These are phyloP conservation scores for Acromyrmex heyeri DNA, from an alignment of 1,140 invertebrate genomes.

Conservation along the genomic window DNA sequence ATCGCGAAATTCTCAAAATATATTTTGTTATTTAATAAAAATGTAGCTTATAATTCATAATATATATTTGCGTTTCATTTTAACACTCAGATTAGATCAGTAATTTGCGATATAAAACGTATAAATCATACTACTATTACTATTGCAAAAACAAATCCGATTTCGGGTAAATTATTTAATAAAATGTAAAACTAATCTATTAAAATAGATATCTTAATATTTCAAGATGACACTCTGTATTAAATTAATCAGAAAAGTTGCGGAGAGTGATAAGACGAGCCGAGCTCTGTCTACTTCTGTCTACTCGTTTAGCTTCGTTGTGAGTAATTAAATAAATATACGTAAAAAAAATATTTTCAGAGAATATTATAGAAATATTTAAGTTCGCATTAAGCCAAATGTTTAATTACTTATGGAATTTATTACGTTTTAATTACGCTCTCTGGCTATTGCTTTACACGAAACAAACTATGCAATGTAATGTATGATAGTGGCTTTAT, in stretches of 20 bases:
- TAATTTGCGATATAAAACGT: not conserved
- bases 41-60: too few relatives aligned
- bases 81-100: too few relatives aligned
- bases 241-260: constrained; percentile 3
- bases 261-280: not conserved
- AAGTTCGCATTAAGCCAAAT: not conserved
- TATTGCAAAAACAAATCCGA: not conserved
- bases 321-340: constrained; percentile 2
- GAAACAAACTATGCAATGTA: not conserved
- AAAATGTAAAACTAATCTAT: too few relatives aligned
- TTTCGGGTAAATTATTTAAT: not conserved
- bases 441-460: not conserved
- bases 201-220: not conserved
- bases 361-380: constrained; percentile 1
- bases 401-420: not conserved
- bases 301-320: not conserved
- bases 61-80: too few relatives aligned
- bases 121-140: not conserved
- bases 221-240: not conserved
- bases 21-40: too few relatives aligned
- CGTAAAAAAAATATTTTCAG: not conserved
- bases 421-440: constrained; percentile 21
- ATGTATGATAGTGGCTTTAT: not conserved
- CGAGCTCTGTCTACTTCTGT: not conserved
- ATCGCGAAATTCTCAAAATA: too few relatives aligned